Evolutionary conservation across 2,888 invertebrate species (phyloP), one percentile per base, ranked within the genome.

Genomic region (Entomobrya multifasciata): DNA sequence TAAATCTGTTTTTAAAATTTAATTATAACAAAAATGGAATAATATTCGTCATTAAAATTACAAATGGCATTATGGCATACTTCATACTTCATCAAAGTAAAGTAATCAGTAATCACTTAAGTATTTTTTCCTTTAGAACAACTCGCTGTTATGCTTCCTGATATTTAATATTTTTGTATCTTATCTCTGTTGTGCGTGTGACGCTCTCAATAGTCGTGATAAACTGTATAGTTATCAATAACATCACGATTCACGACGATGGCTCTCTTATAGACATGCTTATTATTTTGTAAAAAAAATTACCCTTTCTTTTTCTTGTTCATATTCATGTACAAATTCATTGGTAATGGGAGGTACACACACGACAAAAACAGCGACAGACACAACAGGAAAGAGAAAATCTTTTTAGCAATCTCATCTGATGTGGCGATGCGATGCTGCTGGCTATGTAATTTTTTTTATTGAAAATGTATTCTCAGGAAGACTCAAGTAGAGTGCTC

Each of bases 1-100:
- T n/a, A n/a, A 67, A 67, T 67, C 67, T 67, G 67, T 67, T 41
- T 67, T 67, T 67, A 67, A 67, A n/a, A 67, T 41, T 67, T 67
- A 67, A 67, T 67, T 67, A 67, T 41, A 41, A 2, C 67, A 41
- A 67, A 67, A 67, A 67, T 67, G 67, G 20, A 67, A 67, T 67
- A 44, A 67, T 67, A 67, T 44, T 44, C 20, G 41, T 57, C 36
- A 36, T 36, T 8, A 36, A 6, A 36, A 36, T 4, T 4, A 36
- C 36, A 36, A 36, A 36, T 36, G 36, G 36, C 36, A 36, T 36
- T 6, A 36, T 36, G 36, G 36, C 36, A 36, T 36, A 36, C 36
- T 36, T 36, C 36, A 36, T 6, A 36, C 36, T 36, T 8, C 13
- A 22, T 57, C 22, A 4, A 4, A 4, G 5, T 57, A 3, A 57